phyloP scores from a whole-genome alignment of 2,113 vertebrate species.

The Vulpes ferrilata region DNA sequence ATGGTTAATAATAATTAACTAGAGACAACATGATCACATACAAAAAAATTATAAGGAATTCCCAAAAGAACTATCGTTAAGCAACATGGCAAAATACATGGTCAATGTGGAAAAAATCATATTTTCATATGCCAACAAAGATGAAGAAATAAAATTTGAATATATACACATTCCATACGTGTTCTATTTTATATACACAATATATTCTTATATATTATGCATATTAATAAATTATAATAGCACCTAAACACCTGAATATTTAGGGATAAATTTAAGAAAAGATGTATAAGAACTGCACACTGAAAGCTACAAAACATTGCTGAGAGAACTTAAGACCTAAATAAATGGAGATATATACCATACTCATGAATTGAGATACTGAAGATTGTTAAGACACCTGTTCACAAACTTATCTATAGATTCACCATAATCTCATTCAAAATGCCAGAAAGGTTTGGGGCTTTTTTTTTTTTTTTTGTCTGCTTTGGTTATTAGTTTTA shows the following conservation, averaged over 20 bases:
- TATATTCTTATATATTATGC: not conserved
- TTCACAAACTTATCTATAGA: not conserved
- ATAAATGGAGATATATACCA: not conserved
- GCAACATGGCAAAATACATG: not conserved
- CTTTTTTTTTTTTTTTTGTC: not conserved
- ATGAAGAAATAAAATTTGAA: slow-evolving; percentile 13
- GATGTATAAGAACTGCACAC: not conserved
- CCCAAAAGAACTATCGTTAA: not conserved
- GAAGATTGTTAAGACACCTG: not conserved
- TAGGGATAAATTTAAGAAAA: not conserved
- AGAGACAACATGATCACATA: not conserved
- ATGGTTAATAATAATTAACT: not conserved
- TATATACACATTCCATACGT: not conserved
- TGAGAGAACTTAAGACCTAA: not conserved
- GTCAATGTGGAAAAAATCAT: not conserved
- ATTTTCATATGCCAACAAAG: not conserved
- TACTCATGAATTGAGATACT: not conserved
- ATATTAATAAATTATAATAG: not conserved
- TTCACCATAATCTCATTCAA: not conserved
- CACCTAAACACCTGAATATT: not conserved
- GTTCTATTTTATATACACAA: not conserved
- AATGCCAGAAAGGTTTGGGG: not conserved
- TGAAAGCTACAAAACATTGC: not conserved
- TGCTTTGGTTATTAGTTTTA: not conserved
- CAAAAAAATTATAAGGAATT: not conserved